Percentiles rank a stretch among this genome's conserved stretches.
Evolutionary conservation across 2,888 invertebrate species (phyloP).

Genomic region (Lepetodrilus schrolli): DNA sequence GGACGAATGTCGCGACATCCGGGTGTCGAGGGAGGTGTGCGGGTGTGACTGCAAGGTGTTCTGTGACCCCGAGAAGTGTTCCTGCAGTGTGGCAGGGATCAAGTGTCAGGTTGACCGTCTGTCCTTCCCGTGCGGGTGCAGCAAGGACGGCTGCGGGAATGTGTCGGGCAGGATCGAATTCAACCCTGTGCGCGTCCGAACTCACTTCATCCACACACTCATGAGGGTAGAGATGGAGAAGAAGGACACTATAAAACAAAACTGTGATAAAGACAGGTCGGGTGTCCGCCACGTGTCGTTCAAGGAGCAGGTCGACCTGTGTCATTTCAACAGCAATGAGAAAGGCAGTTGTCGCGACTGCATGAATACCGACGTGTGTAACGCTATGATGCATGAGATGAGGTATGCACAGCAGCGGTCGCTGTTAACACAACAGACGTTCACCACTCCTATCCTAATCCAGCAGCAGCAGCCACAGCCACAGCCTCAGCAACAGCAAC

Average conservation of each 20-base stretch:
- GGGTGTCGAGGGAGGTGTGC: slow-evolving; percentile 87
- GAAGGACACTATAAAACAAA: slow-evolving; percentile 45
- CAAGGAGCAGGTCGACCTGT: slow-evolving; percentile 81
- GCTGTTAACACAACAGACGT: slow-evolving; percentile 37
- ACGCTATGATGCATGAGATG: slow-evolving; percentile 72
- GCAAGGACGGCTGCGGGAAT: slow-evolving; percentile 94
- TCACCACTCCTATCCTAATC: neutral
- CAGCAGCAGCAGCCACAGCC: slow-evolving; percentile 39
- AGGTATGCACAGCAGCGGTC: slow-evolving; percentile 57
- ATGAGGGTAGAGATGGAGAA: slow-evolving; percentile 81
- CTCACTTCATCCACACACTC: slow-evolving; percentile 96
- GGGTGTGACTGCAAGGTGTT: slow-evolving; percentile 76
- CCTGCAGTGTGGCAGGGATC: slow-evolving; percentile 94
- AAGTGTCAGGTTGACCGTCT: slow-evolving; percentile 97
- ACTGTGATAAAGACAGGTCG: slow-evolving; percentile 37
- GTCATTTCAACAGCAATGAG: slow-evolving; percentile 73
- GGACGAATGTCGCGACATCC: slow-evolving; percentile 93
- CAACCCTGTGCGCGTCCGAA: slow-evolving; percentile 94
- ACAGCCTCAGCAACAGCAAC: slow-evolving; percentile 25
- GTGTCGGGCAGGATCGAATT: slow-evolving; percentile 95
- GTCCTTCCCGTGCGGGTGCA: slow-evolving; percentile 97
- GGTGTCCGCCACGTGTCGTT: slow-evolving; percentile 21
- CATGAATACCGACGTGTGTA: slow-evolving; percentile 71
- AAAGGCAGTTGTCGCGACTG: slow-evolving; percentile 73
- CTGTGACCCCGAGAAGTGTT: slow-evolving; percentile 96